A percentile compares a stretch with the other conserved stretches of the same genome.
Conservation (phyloP, 2,797 vertebrate genomes). For the Bufotes viridis region DNA sequence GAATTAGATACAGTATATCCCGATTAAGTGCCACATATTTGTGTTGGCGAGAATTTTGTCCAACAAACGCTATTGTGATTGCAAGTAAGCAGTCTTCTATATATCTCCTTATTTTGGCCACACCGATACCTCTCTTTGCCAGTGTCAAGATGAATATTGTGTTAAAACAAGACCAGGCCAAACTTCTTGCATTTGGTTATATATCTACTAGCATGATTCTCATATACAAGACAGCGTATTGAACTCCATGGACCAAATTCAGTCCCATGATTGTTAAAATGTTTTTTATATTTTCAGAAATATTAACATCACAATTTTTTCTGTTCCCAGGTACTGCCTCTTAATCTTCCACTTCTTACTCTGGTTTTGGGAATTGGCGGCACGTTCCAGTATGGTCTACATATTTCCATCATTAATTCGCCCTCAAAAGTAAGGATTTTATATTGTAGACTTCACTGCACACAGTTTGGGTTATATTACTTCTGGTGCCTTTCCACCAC, state of each 20-base stretch:
- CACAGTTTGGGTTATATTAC: too few species aligned
- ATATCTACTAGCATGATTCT: too few species aligned
- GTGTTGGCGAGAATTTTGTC: too few species aligned
- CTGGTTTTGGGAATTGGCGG: conserved; percentile 81
- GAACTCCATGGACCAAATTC: not conserved
- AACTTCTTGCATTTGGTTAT: too few species aligned
- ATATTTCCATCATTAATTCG: conserved; percentile 80
- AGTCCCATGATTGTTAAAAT: not conserved
- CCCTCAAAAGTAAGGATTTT: conserved; percentile 79
- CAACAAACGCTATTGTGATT: too few species aligned
- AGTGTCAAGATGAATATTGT: not conserved
- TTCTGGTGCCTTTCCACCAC: too few species aligned
- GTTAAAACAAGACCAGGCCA: too few species aligned
- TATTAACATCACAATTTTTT: not conserved
- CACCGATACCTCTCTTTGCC: not conserved
- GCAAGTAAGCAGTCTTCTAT: too few species aligned
- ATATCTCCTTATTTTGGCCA: too few species aligned
- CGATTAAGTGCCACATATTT: too few species aligned
- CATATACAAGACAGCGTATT: too few species aligned
- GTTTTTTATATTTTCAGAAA: not conserved
- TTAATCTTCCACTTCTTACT: conserved; percentile 75
- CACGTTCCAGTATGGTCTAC: conserved; percentile 80
- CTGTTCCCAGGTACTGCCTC: conserved; percentile 72
- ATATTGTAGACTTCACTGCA: not conserved
- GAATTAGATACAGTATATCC: too few species aligned